Evolutionary conservation across 2,888 invertebrate species (phyloP), one percentile per base, ranked within the genome.

Genomic region (Drosophila paramelanica): DNA sequence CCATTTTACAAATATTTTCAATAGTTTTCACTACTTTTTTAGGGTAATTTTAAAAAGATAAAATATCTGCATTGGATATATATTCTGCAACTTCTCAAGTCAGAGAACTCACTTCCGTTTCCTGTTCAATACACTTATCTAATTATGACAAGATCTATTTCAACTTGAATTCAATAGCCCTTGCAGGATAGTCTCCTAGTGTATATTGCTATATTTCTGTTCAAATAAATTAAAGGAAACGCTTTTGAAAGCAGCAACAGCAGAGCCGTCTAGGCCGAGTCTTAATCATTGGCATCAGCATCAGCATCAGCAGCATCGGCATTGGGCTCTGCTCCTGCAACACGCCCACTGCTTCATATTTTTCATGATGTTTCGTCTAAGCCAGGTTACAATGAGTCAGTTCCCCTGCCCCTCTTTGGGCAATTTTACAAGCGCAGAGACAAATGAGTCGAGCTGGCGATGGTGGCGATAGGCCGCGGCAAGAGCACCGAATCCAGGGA

Each of bases 381-480:
- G 81, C 58, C 56, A 60, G 43, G 71, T 66, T 70, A 52, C 78
- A 72, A 61, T 68, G 33, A 57, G 57, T 31, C 20, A 20, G 20
- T 71, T 43, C 72, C 64, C 49, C 2, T 39, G 55, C 23, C 33
- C 14, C 41, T 13, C 13, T 25, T 41, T 17, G 17, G n/a, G 51
- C 46, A 43, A 64, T 82, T 85, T 83, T 79, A 86, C 86, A 75
- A 82, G 89, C 77, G 81, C 81, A 80, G 78, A 86, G 89, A 86
- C 89, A 86, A 86, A 86, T 86, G 86, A 80, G 60, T 77, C 43
- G 61, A 67, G 66, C 47, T 68, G 56, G 65, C 80, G 72, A 72
- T 79, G 77, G 57, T 31, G 25, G 50, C 66, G 81, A 86, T 88
- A 86, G 72, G 51, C 41, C 50, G 58, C 60, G 41, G 49, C 3